Percentiles rank a stretch among this genome's conserved stretches.
phyloP scores from a whole-genome alignment of 2,888 invertebrate genomes.

The Eupeodes latifasciatus region DNA sequence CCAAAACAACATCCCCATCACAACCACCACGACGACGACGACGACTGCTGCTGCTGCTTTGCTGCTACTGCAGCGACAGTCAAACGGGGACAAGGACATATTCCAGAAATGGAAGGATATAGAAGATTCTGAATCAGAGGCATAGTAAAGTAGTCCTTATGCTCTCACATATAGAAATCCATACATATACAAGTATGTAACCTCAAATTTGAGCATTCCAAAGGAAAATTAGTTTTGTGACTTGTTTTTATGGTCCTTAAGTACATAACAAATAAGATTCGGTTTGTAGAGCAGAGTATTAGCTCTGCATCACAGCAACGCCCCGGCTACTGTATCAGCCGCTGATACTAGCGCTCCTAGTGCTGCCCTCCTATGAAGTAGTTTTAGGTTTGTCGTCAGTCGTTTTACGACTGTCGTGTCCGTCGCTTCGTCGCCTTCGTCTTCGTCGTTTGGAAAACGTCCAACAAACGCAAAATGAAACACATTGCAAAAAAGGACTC shows the following conservation, averaged over 20 bases:
- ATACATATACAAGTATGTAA: slow-evolving; percentile 31
- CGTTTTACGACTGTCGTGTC: neutral
- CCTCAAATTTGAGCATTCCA: slow-evolving; percentile 70
- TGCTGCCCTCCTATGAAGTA: neutral
- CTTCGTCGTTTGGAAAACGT: neutral
- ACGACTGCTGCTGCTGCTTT: neutral
- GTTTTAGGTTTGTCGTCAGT: neutral
- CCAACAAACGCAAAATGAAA: neutral
- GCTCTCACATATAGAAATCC: slow-evolving; percentile 30
- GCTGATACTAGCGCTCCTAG: too few species aligned
- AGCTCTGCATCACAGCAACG: slow-evolving; percentile 62
- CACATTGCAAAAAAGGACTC: slow-evolving; percentile 18
- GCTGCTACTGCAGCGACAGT: slow-evolving; percentile 24
- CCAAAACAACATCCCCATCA: slow-evolving; percentile 38
- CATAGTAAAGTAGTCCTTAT: slow-evolving; percentile 52
- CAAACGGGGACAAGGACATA: slow-evolving; percentile 30
- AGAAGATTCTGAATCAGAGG: neutral
- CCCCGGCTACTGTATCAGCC: neutral
- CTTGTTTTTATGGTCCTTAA: slow-evolving; percentile 76
- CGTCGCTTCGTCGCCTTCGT: neutral
- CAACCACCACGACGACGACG: neutral
- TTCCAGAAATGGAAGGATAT: neutral
- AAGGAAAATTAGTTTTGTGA: slow-evolving; percentile 74
- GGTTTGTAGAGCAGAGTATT: slow-evolving; percentile 71
- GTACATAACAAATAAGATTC: slow-evolving; percentile 76